A percentile compares a stretch with the other conserved stretches of the same genome.
These are phyloP conservation scores for Cavia aperea DNA, from an alignment of 2,113 vertebrate genomes.

Conservation along the genomic window DNA sequence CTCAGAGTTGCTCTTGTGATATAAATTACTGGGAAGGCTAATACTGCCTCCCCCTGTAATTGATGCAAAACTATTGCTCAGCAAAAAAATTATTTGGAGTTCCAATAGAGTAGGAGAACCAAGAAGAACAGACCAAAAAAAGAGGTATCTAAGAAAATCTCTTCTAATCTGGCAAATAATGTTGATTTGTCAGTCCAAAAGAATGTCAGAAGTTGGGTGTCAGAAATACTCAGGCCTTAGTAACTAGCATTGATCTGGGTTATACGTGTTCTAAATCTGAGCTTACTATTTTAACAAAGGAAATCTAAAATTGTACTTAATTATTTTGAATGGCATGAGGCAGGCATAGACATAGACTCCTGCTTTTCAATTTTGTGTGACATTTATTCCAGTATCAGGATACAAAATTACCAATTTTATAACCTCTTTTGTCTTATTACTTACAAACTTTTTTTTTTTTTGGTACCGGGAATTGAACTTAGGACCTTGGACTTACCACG, in stretches of 20 bases:
- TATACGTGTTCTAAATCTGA: not conserved
- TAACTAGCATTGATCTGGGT: not conserved
- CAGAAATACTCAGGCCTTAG: not conserved
- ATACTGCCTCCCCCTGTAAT: conserved; percentile 1
- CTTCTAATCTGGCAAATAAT: conserved; percentile 12
- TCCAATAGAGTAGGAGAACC: conserved; percentile 36
- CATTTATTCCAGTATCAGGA: not conserved
- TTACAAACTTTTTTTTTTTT: not conserved
- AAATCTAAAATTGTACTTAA: conserved; percentile 27
- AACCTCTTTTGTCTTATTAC: not conserved
- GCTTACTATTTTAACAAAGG: not conserved
- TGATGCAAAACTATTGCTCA: conserved; percentile 44
- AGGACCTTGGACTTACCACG: no score
- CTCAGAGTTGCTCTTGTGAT: conserved; percentile 38
- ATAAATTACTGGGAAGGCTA: conserved; percentile 58
- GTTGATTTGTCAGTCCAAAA: not conserved
- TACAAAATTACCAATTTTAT: not conserved
- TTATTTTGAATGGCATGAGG: not conserved
- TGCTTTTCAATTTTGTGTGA: conserved; percentile 21
- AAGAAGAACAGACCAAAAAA: not conserved
- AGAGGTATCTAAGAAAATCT: not conserved
- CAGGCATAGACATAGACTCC: not conserved
- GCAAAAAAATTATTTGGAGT: conserved; percentile 37
- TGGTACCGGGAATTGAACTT: no score
- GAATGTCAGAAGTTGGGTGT: not conserved